Conservation (phyloP, 53 echinoderm and acorn worm genomes). For the Hippasteria phrygiana region DNA sequence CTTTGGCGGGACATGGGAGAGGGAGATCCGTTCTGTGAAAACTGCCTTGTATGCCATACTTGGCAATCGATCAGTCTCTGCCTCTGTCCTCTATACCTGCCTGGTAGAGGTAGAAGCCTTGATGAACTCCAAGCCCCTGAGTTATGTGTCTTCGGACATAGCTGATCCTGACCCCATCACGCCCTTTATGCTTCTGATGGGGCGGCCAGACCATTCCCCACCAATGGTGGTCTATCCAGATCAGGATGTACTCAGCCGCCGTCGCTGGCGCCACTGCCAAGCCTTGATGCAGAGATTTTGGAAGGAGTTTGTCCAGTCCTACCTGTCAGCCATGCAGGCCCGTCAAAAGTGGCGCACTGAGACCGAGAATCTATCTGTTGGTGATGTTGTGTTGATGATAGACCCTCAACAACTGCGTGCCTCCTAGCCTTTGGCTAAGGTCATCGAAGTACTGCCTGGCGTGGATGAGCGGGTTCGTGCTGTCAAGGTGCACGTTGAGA, state of each 20-base stretch:
- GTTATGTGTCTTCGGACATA: slow-evolving; percentile 59
- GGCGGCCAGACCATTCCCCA: slow-evolving; percentile 24
- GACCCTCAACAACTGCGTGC: slow-evolving; percentile 12
- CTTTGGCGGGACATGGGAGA: slow-evolving; percentile 59
- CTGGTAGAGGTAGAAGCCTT: slow-evolving; percentile 61
- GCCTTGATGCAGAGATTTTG: slow-evolving; percentile 15
- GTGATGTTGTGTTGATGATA: slow-evolving; percentile 14
- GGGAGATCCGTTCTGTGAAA: slow-evolving; percentile 58
- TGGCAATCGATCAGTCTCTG: not conserved
- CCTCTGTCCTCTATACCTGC: slow-evolving; percentile 50
- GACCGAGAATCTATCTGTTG: not conserved
- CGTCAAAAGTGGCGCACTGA: not conserved
- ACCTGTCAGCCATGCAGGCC: slow-evolving; percentile 18
- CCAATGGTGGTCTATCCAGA: slow-evolving; percentile 32
- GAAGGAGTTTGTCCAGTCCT: not conserved
- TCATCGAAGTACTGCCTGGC: not conserved
- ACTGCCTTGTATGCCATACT: slow-evolving; percentile 10
- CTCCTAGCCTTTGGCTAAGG: slow-evolving; percentile 1
- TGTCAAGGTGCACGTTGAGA: slow-evolving; percentile 1
- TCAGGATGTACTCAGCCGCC: slow-evolving; percentile 13
- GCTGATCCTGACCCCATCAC: slow-evolving; percentile 57
- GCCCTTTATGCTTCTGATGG: slow-evolving; percentile 66
- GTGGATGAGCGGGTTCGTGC: not conserved
- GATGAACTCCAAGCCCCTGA: slow-evolving; percentile 65
- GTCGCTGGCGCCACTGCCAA: slow-evolving; percentile 38